These are phyloP conservation scores for Aporrectodea caliginosa DNA, from an alignment of 1,140 invertebrate genomes.

Conservation along the genomic window DNA sequence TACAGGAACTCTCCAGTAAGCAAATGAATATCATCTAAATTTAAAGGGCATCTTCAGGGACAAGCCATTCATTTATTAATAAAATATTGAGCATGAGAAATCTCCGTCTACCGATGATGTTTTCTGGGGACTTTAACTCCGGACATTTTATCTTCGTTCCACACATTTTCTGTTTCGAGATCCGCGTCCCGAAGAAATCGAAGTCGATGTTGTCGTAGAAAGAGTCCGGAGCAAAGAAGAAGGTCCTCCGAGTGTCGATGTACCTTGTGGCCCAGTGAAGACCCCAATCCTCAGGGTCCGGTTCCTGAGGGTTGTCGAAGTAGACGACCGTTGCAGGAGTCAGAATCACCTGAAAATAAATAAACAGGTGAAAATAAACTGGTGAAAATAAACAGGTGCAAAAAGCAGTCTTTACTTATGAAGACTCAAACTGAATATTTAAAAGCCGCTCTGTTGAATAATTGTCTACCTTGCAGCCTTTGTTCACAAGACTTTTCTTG, in stretches of 20 bases:
- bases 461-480: too few species aligned
- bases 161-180: background rate
- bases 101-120: background rate
- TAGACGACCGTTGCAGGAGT: conserved; percentile 47
- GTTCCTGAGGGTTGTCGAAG: conserved; percentile 49
- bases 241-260: conserved; percentile 41
- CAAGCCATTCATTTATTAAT: too few species aligned
- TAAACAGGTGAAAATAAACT: too few species aligned
- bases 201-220: conserved; percentile 41
- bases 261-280: conserved; percentile 47
- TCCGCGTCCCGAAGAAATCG: conserved; percentile 24
- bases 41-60: too few species aligned
- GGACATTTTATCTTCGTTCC: background rate
- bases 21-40: too few species aligned
- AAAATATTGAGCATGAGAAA: too few species aligned
- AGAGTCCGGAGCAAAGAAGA: conserved; percentile 40
- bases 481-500: too few species aligned
- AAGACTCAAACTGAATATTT: too few species aligned
- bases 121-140: background rate
- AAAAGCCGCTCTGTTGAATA: too few species aligned
- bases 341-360: conserved; percentile 48
- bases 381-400: too few species aligned
- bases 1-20: too few species aligned
- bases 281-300: conserved; percentile 46
- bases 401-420: too few species aligned